Evolutionary conservation across 2,888 invertebrate species (phyloP), one percentile per base, ranked within the genome.

Genomic region (Nomada fabriciana): DNA sequence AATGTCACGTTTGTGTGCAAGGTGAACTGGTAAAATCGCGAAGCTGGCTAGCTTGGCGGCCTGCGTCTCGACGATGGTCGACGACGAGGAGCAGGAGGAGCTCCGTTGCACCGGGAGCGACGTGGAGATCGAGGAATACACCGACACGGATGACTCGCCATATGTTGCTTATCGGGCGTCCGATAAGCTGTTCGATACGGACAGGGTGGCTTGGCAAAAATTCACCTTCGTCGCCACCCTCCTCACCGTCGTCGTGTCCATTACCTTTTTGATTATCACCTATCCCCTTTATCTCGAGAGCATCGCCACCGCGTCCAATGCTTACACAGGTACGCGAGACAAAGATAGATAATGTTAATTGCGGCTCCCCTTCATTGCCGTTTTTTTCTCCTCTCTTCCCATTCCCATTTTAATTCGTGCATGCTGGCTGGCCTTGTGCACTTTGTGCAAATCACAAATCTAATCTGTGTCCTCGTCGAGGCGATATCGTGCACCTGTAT

Each of bases 261-360:
- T 95, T 36, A 94, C 95, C 71, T 91, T 93, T 50, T 90, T 95
- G 43, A 91, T 95, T 86, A 94, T 95, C 86, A 90, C 94, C 76
- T 92, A 95, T 83, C 95, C 95, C 20, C 91, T 95, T 59, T 95
- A 95, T 90, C 91, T 94, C 72, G 94, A 94, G 85, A 92, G 92
- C 80, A 83, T 94, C 68, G 91, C 90, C 84, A 87, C 88, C 10
- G 91, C 91, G 25, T 93, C 94, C 61, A 94, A 92, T 85, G 93
- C 93, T 61, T 94, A 94, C 80, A 91, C 93, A 85, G 92, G 93
- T 90, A 86, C 18, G 18, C 11, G 25, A 7, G 13, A 25, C 60
- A 63, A 25, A 15, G n/a, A n/a, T 11, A 10, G 25, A 59, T 55
- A 60, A 20, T 20, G 18, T 43, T 69, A 36, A 52, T 76, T 43